Conservation (phyloP, 2,113 vertebrate species). For the Podarcis raffonei region DNA sequence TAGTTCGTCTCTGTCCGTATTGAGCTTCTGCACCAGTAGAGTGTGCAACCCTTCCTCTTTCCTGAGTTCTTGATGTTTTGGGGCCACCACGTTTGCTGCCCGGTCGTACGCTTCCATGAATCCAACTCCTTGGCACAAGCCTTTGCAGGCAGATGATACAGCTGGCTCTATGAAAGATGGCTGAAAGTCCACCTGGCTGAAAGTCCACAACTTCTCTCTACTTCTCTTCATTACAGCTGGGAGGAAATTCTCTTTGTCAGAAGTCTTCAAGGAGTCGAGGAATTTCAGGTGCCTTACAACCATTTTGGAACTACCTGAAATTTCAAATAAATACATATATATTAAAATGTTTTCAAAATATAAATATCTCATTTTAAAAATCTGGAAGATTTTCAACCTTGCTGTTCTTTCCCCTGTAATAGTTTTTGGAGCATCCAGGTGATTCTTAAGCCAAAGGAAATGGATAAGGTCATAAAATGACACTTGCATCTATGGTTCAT, state of each 20-base stretch:
- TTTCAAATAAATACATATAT: conserved; percentile 30
- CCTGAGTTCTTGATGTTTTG: conserved; percentile 82
- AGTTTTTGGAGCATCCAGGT: background rate
- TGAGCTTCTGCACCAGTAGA: conserved; percentile 81
- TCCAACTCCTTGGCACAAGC: conserved; percentile 91
- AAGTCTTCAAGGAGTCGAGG: conserved; percentile 85
- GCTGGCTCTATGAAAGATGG: conserved; percentile 85
- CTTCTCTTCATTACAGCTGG: conserved; percentile 83
- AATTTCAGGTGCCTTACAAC: conserved; percentile 89
- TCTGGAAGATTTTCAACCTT: background rate
- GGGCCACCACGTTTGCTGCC: conserved; percentile 89
- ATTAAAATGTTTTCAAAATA: conserved; percentile 15
- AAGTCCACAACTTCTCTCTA: conserved; percentile 79
- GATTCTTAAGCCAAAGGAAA: background rate
- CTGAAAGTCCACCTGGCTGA: conserved; percentile 85
- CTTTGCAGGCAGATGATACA: conserved; percentile 91
- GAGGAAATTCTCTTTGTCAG: conserved; percentile 91
- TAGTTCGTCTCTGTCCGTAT: conserved; percentile 84
- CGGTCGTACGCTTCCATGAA: conserved; percentile 92
- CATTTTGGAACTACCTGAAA: conserved; percentile 88
- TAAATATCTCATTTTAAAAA: background rate
- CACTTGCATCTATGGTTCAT: too few species aligned
- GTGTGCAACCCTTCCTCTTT: conserved; percentile 79
- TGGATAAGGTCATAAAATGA: too few species aligned
- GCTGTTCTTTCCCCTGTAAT: background rate